Base-by-base conservation (phyloP, 1,140 invertebrate species). In the Tenebrio molitor region DNA sequence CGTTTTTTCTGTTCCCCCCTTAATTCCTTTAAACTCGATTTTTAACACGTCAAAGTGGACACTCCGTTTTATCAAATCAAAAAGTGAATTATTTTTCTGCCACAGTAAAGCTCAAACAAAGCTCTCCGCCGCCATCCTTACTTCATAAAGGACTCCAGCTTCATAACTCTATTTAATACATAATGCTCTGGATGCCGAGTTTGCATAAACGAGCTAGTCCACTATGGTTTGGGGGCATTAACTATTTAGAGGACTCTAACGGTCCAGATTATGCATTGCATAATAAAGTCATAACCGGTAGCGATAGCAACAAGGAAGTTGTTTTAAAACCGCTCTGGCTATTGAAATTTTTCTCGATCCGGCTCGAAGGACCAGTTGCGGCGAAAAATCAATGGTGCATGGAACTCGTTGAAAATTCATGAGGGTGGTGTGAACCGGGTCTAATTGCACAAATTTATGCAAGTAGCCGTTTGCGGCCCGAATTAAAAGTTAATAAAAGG, bases 241-340 rank as follows among this genome's bases (percentile, higher is more conserved):
- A 58, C 50, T 58, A 58, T 58, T 58, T 58, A 58, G 50, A 58
- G 50, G 50, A 58, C 50, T 58, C 50, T 58, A 58, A 58, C 50
- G 23, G 50, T 12, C 25, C 50, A 58, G 50, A 58, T 58, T 58
- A 58, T 33, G 50, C 50, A 58, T 58, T 58, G 50, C 50, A 58
- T 58, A 58, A 58, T 58, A 58, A 58, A 58, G 50, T 23, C 50
- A 58, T 58, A 58, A 58, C 50, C 50, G 23, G 50, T 58, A 23
- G 50, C 50, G n/a, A 58, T 58, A 58, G n/a, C 23, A 10, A n/a
- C 19, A 6, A 53, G 42, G 50, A 58, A 58, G 50, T 58, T 58
- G 7, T 29, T 15, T 29, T 58, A 29, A 58, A 58, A 58, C 19
- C n/a, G n/a, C n/a, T n/a, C n/a, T n/a, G n/a, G n/a, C n/a, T n/a